A percentile compares a stretch with the other conserved stretches of the same genome.
phyloP scores from a whole-genome alignment of 2,113 vertebrate species.

The Brachyistius frenatus region DNA sequence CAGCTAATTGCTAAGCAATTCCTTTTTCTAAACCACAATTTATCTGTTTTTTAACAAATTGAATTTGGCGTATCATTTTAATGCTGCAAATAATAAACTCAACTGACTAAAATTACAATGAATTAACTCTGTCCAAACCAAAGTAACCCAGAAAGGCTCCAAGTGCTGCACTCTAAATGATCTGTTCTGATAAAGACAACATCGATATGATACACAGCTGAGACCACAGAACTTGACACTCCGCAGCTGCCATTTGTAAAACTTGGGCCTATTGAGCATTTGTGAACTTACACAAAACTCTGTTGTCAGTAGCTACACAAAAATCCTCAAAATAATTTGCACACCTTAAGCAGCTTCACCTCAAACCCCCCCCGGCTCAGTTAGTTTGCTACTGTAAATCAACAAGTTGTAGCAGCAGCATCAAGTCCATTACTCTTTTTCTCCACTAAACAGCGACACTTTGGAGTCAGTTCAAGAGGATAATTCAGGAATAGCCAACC shows the following conservation, averaged over 20 bases:
- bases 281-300: slow-evolving; percentile 62
- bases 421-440: slow-evolving; percentile 23
- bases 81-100: slow-evolving; percentile 43
- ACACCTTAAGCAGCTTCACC: slow-evolving; percentile 29
- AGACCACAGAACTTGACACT: slow-evolving; percentile 80
- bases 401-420: slow-evolving; percentile 3
- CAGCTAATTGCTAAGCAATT: slow-evolving; percentile 39
- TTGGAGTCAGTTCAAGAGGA: slow-evolving; percentile 41
- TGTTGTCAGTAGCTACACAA: slow-evolving; percentile 63
- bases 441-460: slow-evolving; percentile 33
- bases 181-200: slow-evolving; percentile 76
- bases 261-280: slow-evolving; percentile 69
- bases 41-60: slow-evolving; percentile 33
- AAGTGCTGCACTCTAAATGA: slow-evolving; percentile 60
- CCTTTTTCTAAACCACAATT: slow-evolving; percentile 32
- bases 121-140: slow-evolving; percentile 59
- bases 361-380: not conserved
- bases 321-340: slow-evolving; percentile 34
- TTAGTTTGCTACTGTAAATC: slow-evolving; percentile 24
- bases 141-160: slow-evolving; percentile 45
- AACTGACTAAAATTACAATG: slow-evolving; percentile 43
- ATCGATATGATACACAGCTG: slow-evolving; percentile 79
- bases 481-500: slow-evolving; percentile 57
- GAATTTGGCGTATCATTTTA: slow-evolving; percentile 48
- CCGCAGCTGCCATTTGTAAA: slow-evolving; percentile 79